A percentile compares a stretch with the other conserved stretches of the same genome.
Conservation (phyloP, 2,888 invertebrate genomes). For the Sarcophaga variegata region DNA sequence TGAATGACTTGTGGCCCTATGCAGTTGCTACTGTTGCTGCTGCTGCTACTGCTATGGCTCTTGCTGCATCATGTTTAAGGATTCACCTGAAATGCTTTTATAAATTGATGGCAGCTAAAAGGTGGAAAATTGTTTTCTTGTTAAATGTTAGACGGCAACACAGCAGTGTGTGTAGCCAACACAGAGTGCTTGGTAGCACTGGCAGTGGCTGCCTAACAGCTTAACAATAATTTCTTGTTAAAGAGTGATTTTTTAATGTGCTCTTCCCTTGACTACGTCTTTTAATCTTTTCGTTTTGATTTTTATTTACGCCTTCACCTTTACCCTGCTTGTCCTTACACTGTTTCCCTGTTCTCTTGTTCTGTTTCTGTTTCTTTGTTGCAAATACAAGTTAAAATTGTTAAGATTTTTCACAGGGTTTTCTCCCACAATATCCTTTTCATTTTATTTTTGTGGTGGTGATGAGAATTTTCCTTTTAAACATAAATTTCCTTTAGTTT, state of each 20-base stretch:
- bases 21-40: neutral
- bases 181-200: constrained; percentile 35
- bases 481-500: constrained; percentile 49
- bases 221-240: constrained; percentile 64
- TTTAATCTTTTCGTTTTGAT: constrained; percentile 56
- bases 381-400: constrained; percentile 43
- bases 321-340: neutral
- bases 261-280: constrained; percentile 55
- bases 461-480: too few relatives aligned
- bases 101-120: constrained; percentile 67
- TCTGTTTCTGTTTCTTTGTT: constrained; percentile 9
- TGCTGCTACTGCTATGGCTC: neutral
- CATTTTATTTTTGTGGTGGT: too few relatives aligned
- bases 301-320: constrained; percentile 21
- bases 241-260: constrained; percentile 66
- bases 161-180: neutral
- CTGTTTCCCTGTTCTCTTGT: neutral
- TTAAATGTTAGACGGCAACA: neutral
- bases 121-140: constrained; percentile 68
- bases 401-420: constrained; percentile 56
- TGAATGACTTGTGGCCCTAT: constrained; percentile 39
- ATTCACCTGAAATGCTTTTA: constrained; percentile 41
- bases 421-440: constrained; percentile 43
- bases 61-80: constrained; percentile 39
- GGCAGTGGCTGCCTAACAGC: constrained; percentile 25